Evolutionary conservation across 2,113 vertebrate genomes (phyloP), one percentile per base, ranked within the genome.

Genomic region (Campylomormyrus numenius): DNA sequence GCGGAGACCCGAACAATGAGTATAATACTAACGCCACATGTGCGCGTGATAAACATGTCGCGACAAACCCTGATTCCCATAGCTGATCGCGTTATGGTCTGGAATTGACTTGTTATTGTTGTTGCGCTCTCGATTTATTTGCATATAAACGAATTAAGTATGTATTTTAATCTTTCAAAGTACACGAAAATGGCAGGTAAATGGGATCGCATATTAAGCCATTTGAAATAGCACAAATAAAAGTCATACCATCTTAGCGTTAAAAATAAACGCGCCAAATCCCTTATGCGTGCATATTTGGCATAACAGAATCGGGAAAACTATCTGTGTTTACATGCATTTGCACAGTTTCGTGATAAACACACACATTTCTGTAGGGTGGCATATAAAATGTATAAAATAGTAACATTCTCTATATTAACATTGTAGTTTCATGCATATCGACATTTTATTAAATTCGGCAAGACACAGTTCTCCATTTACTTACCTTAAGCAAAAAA

Each of bases 401-500:
- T 10, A 13, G 13, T 31, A 87, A 7, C 15, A 52, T 50, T 87
- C 48, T n/a, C 13, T 10, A 50, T 31, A 53, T 50, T 87, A 15
- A 11, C 24, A 35, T 13, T n/a, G 10, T 87, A 87, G 2, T 15
- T 52, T 3, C 13, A 31, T 15, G 24, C 85, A 21, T 17, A 35
- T 27, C 49, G 7, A 39, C 27, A 87, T 53, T 3, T 39, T 31
- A 52, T 35, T 56, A 35, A 13, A 35, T 52, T 11, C 5, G 15
- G 13, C 10, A 53, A 56, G 6, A 53, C 3, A 45, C 87, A n/a
- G 19, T 62, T 66, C 21, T 39, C 53, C 15, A 21, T 66, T 45
- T 42, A 88, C 87, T 45, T 62, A 88, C 87, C 87, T 88, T 88
- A 45, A 88, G 87, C 27, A 70, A 70, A 15, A 70, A 56, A n/a